Percentiles rank a stretch among this genome's conserved stretches.
Conservation (phyloP, 2,113 vertebrate genomes). For the Chaetura pelagica region DNA sequence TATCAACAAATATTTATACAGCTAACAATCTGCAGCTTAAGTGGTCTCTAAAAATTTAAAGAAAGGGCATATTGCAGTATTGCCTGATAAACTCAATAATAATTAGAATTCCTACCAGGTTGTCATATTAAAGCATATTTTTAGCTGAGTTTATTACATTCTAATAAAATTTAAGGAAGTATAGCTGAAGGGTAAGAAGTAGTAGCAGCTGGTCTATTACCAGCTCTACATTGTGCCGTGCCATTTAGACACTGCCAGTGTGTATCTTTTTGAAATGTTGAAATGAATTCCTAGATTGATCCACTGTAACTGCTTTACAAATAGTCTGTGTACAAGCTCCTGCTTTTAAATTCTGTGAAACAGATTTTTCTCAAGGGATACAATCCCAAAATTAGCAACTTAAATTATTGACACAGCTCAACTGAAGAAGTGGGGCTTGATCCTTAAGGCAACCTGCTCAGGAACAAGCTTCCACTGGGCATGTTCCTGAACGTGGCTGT, state of each 20-base stretch:
- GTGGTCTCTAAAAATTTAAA: constrained; percentile 67
- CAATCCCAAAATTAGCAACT: neutral
- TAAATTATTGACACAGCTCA: neutral
- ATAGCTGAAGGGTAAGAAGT: constrained; percentile 61
- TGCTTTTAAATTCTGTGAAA: neutral
- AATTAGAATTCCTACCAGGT: constrained; percentile 74
- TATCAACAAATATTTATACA: constrained; percentile 72
- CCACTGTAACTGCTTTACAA: neutral
- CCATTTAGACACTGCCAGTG: constrained; percentile 4
- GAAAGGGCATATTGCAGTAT: constrained; percentile 35
- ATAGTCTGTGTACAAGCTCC: neutral
- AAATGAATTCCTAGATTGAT: neutral
- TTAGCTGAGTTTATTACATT: constrained; percentile 68
- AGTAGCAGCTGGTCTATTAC: constrained; percentile 56
- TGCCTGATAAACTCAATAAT: constrained; percentile 67
- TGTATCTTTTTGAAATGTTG: neutral
- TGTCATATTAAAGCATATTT: constrained; percentile 72
- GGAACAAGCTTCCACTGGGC: fast-evolving
- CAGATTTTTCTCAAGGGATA: neutral
- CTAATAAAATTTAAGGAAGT: constrained; percentile 71
- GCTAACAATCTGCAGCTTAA: constrained; percentile 66
- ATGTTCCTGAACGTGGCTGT: neutral
- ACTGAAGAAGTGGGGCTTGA: neutral
- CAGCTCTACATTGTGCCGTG: constrained; percentile 23
- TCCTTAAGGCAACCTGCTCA: neutral